These are phyloP conservation scores for Gymnobelideus leadbeateri DNA, from an alignment of 2,113 vertebrate species.

Conservation along the genomic window DNA sequence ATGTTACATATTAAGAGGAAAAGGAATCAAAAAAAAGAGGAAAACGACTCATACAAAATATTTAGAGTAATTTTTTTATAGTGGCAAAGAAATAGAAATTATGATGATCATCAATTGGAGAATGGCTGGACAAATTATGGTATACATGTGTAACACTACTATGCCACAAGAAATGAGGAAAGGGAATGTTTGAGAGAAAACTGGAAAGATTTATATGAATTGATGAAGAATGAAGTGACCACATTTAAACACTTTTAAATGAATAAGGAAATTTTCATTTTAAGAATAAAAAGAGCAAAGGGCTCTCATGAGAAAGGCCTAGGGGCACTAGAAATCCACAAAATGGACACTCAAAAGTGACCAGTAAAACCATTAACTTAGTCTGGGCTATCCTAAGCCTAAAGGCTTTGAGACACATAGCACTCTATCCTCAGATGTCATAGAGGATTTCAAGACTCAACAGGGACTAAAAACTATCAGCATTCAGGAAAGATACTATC, in stretches of 20 bases:
- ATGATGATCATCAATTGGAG: not conserved
- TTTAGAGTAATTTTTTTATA: not conserved
- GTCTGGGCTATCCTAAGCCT: not conserved
- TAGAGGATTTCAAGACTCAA: not conserved
- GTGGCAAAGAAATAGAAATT: not conserved
- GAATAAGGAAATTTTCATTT: not conserved
- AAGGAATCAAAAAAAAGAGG: not conserved
- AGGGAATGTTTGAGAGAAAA: not conserved
- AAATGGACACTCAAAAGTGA: not conserved
- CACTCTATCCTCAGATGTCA: not conserved
- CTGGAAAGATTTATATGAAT: not conserved
- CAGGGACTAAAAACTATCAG: not conserved
- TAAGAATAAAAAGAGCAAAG: not conserved
- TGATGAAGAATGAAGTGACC: not conserved
- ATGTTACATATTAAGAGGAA: not conserved
- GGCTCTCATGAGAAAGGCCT: not conserved
- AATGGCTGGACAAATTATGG: not conserved
- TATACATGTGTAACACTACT: not conserved
- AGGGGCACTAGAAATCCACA: not conserved
- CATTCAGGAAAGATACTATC: not conserved
- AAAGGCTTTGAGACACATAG: not conserved
- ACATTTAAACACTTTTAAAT: not conserved
- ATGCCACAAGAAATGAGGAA: not conserved
- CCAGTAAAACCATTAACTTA: not conserved
- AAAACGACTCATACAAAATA: too few species aligned